Conservation (phyloP, 1,140 invertebrate species). For the Lucilia cuprina region DNA sequence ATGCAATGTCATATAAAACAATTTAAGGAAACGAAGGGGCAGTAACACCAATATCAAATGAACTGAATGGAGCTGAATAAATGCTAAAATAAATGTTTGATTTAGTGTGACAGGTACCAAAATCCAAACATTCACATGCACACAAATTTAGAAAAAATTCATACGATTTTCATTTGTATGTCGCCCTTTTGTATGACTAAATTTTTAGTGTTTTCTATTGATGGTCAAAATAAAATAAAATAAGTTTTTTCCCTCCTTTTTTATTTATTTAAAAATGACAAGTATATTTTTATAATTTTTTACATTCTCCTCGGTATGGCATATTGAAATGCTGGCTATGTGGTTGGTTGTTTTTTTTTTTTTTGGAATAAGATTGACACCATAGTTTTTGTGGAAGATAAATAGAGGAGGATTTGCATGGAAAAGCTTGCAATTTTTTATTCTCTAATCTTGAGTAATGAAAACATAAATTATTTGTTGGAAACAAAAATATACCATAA, state of each 20-base stretch:
- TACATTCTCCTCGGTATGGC: neutral
- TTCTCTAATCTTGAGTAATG: slow-evolving; percentile 33
- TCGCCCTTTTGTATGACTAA: neutral
- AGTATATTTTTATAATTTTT: neutral
- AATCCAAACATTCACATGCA: neutral
- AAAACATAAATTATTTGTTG: slow-evolving; percentile 33
- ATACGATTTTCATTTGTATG: neutral
- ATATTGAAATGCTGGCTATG: neutral
- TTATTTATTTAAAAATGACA: neutral
- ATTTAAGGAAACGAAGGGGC: neutral
- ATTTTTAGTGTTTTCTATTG: neutral
- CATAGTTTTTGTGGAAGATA: neutral
- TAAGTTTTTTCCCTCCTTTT: neutral
- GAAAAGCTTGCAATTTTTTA: slow-evolving; percentile 12
- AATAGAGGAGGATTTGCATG: neutral
- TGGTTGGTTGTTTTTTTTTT: neutral
- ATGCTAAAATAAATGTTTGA: slow-evolving; percentile 32
- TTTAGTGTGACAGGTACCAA: slow-evolving; percentile 26
- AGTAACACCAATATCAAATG: neutral
- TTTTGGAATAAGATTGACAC: slow-evolving; percentile 2
- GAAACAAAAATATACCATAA: slow-evolving; percentile 28
- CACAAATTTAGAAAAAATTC: neutral
- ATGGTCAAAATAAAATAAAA: slow-evolving; percentile 8
- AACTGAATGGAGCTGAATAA: slow-evolving; percentile 13
- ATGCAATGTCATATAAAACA: neutral